Evolutionary conservation across 1,140 invertebrate genomes (phyloP), one percentile per base, ranked within the genome.

Genomic region (Caenorhabditis tropicalis): DNA sequence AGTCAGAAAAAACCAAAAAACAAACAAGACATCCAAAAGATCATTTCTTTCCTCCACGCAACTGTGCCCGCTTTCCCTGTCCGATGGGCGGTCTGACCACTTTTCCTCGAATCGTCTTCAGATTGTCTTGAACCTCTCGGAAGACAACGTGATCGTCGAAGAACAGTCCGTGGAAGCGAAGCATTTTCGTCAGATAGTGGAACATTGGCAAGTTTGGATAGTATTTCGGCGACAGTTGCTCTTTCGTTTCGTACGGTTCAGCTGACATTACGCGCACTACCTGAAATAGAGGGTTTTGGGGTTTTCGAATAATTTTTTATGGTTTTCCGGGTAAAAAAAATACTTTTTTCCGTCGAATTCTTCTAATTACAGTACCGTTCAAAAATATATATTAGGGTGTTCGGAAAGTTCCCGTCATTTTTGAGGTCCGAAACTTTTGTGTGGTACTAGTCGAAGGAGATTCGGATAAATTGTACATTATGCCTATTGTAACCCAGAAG

Each of bases 191-290:
- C 16, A 91, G 70, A 81, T 91, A 91, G 81, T 91, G 90, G 48
- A 91, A 91, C 90, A 91, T 91, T 21, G 90, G 90, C 79, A 84
- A 79, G 82, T 91, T 91, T 19, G 90, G 90, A 70, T 86, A 91
- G 81, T 91, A 91, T 19, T 87, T 29, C 4, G 81, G 80, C 10
- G 84, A 85, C 2, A 85, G 79, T 24, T 87, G 82, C 49, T 87
- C 88, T 49, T 84, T 87, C 43, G 91, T 89, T 51, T 91, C 90
- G 27, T 82, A 87, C 36, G 90, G 90, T 53, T 91, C 89, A 1
- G 85, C 81, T 12, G 86, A 70, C 89, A 91, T 90, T 49, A 91
- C 85, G n/a, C 88, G 87, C 5, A 89, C 88, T 12, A 91, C 87
- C 56, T 89, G 88, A 33, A 48, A 89, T 21, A 84, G 49, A 29